Evolutionary conservation across 2,797 vertebrate genomes (phyloP), one percentile per base, ranked within the genome.

Genomic region (Gastrophryne carolinensis): DNA sequence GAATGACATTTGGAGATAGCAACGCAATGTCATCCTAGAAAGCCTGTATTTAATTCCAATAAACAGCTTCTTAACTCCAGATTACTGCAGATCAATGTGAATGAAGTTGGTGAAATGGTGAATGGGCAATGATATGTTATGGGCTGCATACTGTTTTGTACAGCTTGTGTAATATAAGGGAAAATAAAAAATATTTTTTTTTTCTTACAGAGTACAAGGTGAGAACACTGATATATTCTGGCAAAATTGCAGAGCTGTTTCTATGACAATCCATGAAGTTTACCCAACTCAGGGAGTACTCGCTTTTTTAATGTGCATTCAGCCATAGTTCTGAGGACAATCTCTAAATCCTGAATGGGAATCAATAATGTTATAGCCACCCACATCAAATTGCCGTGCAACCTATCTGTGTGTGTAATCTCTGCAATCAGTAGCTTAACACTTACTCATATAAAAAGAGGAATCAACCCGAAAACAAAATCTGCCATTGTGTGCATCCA

Each of bases 181-280:
- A n/a, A n/a, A n/a, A n/a, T n/a, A n/a, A n/a, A n/a, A n/a, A n/a
- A n/a, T n/a, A n/a, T n/a, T n/a, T n/a, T n/a, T n/a, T n/a, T n/a
- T n/a, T n/a, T n/a, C n/a, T 84, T 84, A 52, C 94, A 91, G 97
- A 98, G 82, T 98, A 97, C 91, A 96, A 93, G 97, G 97, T 99
- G 93, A 91, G 87, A 69, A 39, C 67, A 77, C 29, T 23, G 49
- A 32, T 26, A 27, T 37, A 65, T 50, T 64, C 57, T 81, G 73
- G 69, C 3, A 76, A 74, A 81, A 79, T 44, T 62, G 52, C 53
- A 79, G 24, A 29, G 2, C n/a, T 17, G 52, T 58, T 78, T 34
- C 75, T 39, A 52, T 78, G 27, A 7, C 68, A 58, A 35, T n/a
- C n/a, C n/a, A n/a, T 70, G 35, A 47, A 10, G 26, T 56, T 44